These are phyloP conservation scores for Gadopsis bispinosus DNA, from an alignment of 2,797 vertebrate species.

Conservation along the genomic window DNA sequence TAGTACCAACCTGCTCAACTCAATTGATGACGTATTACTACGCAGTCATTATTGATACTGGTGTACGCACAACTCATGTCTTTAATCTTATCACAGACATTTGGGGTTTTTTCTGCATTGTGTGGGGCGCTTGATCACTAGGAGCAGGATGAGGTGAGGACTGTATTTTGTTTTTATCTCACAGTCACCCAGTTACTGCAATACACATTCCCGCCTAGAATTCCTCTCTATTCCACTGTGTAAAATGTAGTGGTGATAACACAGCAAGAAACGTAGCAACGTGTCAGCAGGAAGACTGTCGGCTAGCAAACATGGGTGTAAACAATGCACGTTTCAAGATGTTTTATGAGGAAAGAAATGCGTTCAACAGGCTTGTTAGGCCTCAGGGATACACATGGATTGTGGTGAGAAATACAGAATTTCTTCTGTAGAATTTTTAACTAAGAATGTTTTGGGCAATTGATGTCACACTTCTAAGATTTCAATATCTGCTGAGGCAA, in stretches of 20 bases:
- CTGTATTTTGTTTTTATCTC: not conserved
- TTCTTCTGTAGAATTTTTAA: not conserved
- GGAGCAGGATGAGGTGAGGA: not conserved
- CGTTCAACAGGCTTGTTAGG: not conserved
- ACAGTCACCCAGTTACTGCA: not conserved
- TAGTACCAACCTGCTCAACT: not conserved
- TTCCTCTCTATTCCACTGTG: not conserved
- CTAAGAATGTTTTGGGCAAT: not conserved
- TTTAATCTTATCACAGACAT: not conserved
- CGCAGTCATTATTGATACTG: not conserved
- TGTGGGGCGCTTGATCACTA: not conserved
- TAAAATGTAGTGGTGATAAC: not conserved
- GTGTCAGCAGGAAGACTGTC: not conserved
- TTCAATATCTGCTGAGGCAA: not conserved
- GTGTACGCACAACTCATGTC: not conserved
- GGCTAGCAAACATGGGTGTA: not conserved
- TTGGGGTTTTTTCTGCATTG: not conserved
- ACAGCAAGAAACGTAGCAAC: too few relatives aligned
- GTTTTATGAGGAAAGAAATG: not conserved
- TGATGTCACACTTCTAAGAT: not conserved
- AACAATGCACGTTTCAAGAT: not conserved
- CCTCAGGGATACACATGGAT: not conserved
- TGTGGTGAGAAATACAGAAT: not conserved
- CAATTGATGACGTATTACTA: not conserved
- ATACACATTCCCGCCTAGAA: not conserved